A percentile compares a stretch with the other conserved stretches of the same genome.
These are phyloP conservation scores for Hystrix brachyura DNA, from an alignment of 2,113 vertebrate genomes.

Conservation along the genomic window DNA sequence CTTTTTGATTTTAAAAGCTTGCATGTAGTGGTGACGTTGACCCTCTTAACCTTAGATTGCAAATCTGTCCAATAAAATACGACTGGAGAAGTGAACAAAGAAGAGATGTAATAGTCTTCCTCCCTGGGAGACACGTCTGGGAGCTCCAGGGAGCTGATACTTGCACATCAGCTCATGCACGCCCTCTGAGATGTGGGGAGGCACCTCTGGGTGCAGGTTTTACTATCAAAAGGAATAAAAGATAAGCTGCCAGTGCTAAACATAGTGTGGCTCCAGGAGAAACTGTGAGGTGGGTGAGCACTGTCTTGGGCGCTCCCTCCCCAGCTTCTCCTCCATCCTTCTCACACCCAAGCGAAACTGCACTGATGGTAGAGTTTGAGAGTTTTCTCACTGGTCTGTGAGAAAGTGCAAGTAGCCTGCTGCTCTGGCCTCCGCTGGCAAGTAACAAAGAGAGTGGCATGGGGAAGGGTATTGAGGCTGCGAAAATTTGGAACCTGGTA, in stretches of 20 bases:
- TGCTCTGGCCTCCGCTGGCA: background rate
- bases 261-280: background rate
- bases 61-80: background rate
- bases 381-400: background rate
- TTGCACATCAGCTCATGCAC: no score
- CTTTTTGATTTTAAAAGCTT: background rate
- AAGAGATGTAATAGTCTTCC: background rate
- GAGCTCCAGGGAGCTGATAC: background rate
- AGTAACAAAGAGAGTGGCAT: background rate
- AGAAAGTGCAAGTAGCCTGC: background rate
- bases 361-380: background rate
- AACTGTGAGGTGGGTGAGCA: background rate
- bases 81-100: background rate
- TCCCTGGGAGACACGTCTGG: background rate
- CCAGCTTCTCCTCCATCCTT: background rate
- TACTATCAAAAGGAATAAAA: background rate
- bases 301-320: background rate
- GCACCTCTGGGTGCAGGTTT: background rate
- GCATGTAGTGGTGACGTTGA: background rate
- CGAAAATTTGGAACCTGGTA: background rate
- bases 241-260: no score
- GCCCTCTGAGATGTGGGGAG: background rate
- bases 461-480: background rate
- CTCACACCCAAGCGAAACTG: background rate
- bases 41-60: background rate